These are phyloP conservation scores for Ciconia nigra DNA, from an alignment of 2,797 vertebrate genomes.

Conservation along the genomic window DNA sequence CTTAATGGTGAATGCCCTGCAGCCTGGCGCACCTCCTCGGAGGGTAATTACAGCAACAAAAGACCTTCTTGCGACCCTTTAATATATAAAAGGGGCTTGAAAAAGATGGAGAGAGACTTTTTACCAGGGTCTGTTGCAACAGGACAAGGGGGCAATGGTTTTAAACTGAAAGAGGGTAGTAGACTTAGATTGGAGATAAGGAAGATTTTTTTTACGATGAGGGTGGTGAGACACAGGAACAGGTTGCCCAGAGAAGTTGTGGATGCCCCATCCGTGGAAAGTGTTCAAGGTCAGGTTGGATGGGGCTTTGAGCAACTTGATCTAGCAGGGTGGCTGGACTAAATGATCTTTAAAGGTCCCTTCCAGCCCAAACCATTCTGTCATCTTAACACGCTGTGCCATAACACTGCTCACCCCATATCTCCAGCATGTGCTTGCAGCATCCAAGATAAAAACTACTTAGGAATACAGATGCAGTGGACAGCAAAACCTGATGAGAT, in stretches of 20 bases:
- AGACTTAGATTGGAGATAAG: background rate
- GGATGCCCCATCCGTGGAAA: background rate
- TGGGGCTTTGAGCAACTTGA: background rate
- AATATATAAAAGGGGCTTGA: background rate
- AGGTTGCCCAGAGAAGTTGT: background rate
- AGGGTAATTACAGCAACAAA: background rate
- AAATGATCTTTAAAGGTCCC: background rate
- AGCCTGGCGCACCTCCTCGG: background rate
- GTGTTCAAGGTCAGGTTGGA: background rate
- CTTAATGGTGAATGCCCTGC: background rate
- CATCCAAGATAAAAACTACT: background rate
- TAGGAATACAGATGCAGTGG: background rate
- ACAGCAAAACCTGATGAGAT: background rate
- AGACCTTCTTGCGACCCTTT: background rate
- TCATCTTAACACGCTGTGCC: background rate
- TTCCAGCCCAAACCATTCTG: background rate
- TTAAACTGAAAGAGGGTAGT: background rate
- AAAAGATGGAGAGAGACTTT: background rate
- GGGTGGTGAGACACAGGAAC: background rate
- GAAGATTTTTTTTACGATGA: background rate
- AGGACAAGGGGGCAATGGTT: background rate
- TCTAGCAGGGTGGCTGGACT: background rate
- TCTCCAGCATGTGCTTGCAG: rapidly evolving
- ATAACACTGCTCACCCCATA: background rate
- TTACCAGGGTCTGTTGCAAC: background rate